Conservation (phyloP, 2,113 vertebrate species). For the Procavia capensis region DNA sequence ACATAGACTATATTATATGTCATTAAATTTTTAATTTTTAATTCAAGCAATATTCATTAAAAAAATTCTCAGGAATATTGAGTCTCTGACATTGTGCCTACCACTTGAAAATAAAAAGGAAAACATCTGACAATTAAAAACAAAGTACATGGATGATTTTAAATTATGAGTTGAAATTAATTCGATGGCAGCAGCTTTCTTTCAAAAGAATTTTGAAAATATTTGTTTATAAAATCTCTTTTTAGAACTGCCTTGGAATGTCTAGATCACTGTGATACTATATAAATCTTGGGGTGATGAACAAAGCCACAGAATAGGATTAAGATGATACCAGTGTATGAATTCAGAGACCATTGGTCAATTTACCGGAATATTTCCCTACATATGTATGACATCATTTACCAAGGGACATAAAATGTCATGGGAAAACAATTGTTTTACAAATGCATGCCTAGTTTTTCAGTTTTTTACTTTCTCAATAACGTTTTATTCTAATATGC, state of each 20-base stretch:
- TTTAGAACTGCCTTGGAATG: background rate
- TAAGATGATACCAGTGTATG: background rate
- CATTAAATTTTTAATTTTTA: slow-evolving; percentile 50
- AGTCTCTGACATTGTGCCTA: slow-evolving; percentile 29
- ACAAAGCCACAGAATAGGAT: slow-evolving; percentile 36
- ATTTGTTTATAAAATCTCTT: background rate
- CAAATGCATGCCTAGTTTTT: background rate
- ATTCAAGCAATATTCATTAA: slow-evolving; percentile 45
- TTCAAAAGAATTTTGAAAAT: slow-evolving; percentile 39
- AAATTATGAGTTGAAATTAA: too few species aligned
- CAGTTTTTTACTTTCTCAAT: slow-evolving; percentile 35
- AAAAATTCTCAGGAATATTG: slow-evolving; percentile 24
- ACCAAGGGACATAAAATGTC: background rate
- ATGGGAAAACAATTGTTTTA: background rate
- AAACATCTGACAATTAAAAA: slow-evolving; percentile 38
- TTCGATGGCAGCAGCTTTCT: too few species aligned
- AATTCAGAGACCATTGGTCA: slow-evolving; percentile 39
- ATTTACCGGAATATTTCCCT: slow-evolving; percentile 5
- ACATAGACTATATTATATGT: slow-evolving; percentile 68
- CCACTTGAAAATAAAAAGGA: slow-evolving; percentile 59
- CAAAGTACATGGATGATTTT: slow-evolving; percentile 47
- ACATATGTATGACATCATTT: background rate
- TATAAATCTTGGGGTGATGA: background rate
- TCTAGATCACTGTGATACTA: background rate
- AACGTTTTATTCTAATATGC: background rate